Conservation (phyloP, 2,113 vertebrate genomes). For the Dicaeum eximium region DNA sequence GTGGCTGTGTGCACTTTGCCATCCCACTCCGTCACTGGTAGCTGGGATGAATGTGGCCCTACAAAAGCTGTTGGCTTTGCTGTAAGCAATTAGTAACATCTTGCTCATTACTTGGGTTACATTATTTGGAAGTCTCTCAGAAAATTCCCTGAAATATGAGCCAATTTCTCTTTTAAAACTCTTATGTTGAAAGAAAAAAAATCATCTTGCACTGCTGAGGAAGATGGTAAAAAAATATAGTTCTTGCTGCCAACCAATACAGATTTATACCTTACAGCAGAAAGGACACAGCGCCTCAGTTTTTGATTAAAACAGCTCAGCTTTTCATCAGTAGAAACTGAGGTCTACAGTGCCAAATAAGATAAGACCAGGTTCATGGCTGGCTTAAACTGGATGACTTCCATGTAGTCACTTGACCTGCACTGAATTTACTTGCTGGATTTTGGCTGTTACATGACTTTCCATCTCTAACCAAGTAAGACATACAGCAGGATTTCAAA, state of each 20-base stretch:
- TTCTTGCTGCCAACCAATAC: background rate
- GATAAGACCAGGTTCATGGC: background rate
- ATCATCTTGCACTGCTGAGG: background rate
- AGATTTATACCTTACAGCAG: background rate
- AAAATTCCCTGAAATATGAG: background rate
- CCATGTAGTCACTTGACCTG: background rate
- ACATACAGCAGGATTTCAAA: background rate
- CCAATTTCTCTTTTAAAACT: background rate
- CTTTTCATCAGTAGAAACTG: background rate
- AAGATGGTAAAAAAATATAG: background rate
- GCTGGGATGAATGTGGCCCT: background rate
- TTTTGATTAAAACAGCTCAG: background rate
- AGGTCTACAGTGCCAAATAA: background rate
- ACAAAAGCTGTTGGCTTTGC: background rate
- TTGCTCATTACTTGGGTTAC: background rate
- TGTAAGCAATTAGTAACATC: background rate
- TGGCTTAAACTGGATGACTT: background rate
- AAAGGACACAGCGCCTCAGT: background rate
- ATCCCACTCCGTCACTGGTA: background rate
- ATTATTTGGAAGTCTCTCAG: background rate
- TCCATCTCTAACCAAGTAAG: background rate
- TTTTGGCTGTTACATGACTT: background rate
- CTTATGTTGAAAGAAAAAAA: background rate
- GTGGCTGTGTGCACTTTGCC: background rate
- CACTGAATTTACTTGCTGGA: background rate